Conservation (phyloP, 2,888 invertebrate genomes). For the Mystacides longicornis region DNA sequence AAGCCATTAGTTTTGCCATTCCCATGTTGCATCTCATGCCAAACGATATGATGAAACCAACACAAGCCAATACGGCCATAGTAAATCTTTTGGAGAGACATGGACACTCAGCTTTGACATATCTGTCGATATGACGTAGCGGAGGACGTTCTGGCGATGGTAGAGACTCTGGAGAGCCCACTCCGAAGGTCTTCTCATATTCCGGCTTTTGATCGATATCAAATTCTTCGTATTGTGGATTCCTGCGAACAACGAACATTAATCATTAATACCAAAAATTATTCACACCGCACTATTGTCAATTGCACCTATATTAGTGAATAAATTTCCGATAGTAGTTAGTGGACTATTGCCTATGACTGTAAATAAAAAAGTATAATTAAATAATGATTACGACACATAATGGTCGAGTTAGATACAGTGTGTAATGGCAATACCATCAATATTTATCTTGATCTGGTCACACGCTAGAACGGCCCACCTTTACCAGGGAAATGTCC, state of each 20-base stretch:
- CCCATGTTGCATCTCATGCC: constrained; percentile 99
- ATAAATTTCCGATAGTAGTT: too few species aligned
- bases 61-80: constrained; percentile 75
- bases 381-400: too few species aligned
- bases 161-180: constrained; percentile 66
- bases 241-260: constrained; percentile 40
- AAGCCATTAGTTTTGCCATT: constrained; percentile 84
- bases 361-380: too few species aligned
- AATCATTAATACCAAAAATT: too few species aligned
- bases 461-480: too few species aligned
- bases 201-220: constrained; percentile 51
- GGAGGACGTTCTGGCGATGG: constrained; percentile 81
- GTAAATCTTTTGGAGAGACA: constrained; percentile 83
- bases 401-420: too few species aligned
- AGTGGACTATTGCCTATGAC: too few species aligned
- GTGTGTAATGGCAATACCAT: too few species aligned
- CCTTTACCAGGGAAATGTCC: too few species aligned
- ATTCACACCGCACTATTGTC: too few species aligned
- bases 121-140: constrained; percentile 79
- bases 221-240: constrained; percentile 58
- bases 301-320: too few species aligned
- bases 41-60: constrained; percentile 90
- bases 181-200: constrained; percentile 51
- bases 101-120: constrained; percentile 78
- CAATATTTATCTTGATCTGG: too few species aligned